Evolutionary conservation across 2,113 vertebrate species (phyloP).

Genomic region (Rhabdomys dilectus): DNA sequence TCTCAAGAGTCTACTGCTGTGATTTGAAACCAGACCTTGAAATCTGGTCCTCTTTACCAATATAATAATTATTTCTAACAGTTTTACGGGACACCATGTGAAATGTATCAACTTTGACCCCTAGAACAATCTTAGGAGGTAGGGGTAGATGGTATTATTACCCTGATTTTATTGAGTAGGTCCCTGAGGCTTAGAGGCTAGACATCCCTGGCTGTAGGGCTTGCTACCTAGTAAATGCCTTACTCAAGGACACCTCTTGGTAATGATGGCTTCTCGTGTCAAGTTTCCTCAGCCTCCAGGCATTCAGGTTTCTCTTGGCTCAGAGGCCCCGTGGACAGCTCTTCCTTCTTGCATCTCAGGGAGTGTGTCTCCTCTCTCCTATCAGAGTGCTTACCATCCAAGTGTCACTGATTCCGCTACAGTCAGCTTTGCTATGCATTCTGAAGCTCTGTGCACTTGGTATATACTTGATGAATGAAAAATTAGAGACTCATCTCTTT

Average conservation of each 20-base stretch:
- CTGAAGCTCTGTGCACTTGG: background rate
- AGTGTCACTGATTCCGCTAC: background rate
- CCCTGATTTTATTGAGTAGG: background rate
- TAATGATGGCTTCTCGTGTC: background rate
- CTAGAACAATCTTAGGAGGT: background rate
- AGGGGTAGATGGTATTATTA: background rate
- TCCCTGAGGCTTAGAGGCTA: background rate
- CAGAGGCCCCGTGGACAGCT: background rate
- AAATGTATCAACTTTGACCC: background rate
- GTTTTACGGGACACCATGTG: background rate
- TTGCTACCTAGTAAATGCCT: fast-evolving
- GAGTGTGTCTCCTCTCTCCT: background rate
- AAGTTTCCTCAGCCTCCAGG: background rate
- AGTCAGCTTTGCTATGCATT: background rate
- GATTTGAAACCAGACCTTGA: slow-evolving; percentile 15
- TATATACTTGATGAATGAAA: background rate
- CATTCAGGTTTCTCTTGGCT: background rate
- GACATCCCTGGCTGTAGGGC: background rate
- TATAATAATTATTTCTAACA: background rate
- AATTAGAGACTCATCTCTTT: background rate
- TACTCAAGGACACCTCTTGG: background rate
- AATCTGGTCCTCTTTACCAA: background rate
- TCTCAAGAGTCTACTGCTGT: background rate
- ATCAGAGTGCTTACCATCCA: background rate
- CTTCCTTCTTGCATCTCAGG: background rate